Evolutionary conservation across 1,140 invertebrate genomes (phyloP).

Genomic region (Acromyrmex charruanus): DNA sequence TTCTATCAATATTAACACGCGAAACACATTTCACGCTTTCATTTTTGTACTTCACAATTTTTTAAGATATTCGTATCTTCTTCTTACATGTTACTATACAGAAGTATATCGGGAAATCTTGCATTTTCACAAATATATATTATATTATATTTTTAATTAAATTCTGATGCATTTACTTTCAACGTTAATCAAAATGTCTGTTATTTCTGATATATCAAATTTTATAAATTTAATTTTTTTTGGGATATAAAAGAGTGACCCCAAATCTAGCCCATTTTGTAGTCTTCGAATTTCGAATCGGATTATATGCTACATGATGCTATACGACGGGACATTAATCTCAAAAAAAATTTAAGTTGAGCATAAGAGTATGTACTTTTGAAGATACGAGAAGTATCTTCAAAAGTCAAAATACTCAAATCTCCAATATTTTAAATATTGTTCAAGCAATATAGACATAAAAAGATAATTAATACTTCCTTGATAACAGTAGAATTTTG

Average conservation of each 20-base stretch:
- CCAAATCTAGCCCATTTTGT: no score
- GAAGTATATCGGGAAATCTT: constrained; percentile 5
- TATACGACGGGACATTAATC: no score
- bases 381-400: no score
- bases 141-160: constrained; percentile 1
- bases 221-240: constrained; percentile 12
- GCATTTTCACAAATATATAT: constrained; percentile 19
- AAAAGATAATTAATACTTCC: no score
- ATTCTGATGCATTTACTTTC: not conserved
- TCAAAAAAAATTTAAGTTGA: no score
- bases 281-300: no score
- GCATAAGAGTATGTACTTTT: no score
- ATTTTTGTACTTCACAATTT: constrained; percentile 47
- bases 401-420: no score
- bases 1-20: not conserved
- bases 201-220: constrained; percentile 10
- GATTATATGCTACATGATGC: no score
- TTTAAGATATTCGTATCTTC: constrained; percentile 10
- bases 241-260: not conserved
- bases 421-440: no score
- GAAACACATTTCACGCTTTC: constrained; percentile 34
- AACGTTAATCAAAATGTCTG: not conserved
- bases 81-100: not conserved
- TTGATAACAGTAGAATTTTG: no score
- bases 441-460: no score